phyloP scores from a whole-genome alignment of 1,140 invertebrate genomes.

The Heliothis virescens region DNA sequence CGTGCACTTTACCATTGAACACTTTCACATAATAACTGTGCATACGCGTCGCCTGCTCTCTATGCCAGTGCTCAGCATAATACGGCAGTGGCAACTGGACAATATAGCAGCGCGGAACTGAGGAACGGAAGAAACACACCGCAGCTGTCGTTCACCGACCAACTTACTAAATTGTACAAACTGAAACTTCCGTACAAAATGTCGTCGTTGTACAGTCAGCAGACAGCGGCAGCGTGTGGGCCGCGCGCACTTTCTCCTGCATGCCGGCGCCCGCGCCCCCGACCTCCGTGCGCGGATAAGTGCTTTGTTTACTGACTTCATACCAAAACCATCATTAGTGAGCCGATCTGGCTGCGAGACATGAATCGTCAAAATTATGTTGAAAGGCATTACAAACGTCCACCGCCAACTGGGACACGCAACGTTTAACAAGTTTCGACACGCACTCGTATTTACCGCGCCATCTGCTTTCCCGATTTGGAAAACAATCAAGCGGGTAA shows the following conservation, averaged over 20 bases:
- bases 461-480: conserved; percentile 30
- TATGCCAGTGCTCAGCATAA: not conserved
- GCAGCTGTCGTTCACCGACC: not conserved
- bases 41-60: not conserved
- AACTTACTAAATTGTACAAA: not conserved
- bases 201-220: not conserved
- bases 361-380: not conserved
- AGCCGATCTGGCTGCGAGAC: not conserved
- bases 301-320: conserved; percentile 3
- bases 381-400: not conserved
- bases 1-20: conserved; percentile 5
- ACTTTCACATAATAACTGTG: conserved; percentile 30
- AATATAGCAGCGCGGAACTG: not conserved
- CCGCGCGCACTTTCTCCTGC: conserved; percentile 39
- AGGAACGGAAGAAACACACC: not conserved
- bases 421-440: not conserved
- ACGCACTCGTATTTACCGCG: conserved; percentile 18
- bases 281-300: not conserved
- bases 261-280: not conserved
- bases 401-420: not conserved
- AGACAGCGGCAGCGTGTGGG: not conserved
- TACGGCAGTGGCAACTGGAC: not conserved
- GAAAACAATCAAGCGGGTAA: conserved; percentile 10
- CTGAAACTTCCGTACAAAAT: not conserved
- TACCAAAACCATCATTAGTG: not conserved